These are phyloP conservation scores for Syrista parreyssii DNA, from an alignment of 2,888 invertebrate species.

Conservation along the genomic window DNA sequence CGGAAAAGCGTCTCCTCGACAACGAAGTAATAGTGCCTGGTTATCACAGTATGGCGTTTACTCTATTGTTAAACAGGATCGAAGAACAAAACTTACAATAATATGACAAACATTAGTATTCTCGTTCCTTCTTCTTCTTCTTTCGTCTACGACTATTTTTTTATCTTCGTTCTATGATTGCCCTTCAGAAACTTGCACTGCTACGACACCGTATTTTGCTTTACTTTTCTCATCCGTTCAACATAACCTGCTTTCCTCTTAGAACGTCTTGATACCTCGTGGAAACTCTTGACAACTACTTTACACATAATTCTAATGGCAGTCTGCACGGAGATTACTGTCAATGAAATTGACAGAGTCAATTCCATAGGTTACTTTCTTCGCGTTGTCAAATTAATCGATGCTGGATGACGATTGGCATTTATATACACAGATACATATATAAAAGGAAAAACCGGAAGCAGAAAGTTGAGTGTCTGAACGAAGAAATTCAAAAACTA, in stretches of 20 bases:
- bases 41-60: background rate
- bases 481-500: background rate
- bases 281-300: background rate
- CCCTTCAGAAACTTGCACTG: background rate
- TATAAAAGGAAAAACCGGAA: background rate
- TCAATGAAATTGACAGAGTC: constrained; percentile 30
- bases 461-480: background rate
- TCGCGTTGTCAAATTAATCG: background rate
- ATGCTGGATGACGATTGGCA: no score
- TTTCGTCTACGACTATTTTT: background rate
- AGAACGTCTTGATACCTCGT: background rate
- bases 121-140: background rate
- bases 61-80: background rate
- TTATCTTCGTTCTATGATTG: background rate
- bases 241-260: background rate
- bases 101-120: background rate
- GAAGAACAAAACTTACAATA: background rate
- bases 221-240: background rate
- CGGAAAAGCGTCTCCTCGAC: background rate
- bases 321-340: constrained; percentile 41
- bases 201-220: background rate
- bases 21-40: background rate
- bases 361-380: constrained; percentile 29
- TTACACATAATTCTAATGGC: constrained; percentile 37
- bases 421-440: background rate